phyloP scores from a whole-genome alignment of 2,797 vertebrate genomes.

The Calcarius lapponicus region DNA sequence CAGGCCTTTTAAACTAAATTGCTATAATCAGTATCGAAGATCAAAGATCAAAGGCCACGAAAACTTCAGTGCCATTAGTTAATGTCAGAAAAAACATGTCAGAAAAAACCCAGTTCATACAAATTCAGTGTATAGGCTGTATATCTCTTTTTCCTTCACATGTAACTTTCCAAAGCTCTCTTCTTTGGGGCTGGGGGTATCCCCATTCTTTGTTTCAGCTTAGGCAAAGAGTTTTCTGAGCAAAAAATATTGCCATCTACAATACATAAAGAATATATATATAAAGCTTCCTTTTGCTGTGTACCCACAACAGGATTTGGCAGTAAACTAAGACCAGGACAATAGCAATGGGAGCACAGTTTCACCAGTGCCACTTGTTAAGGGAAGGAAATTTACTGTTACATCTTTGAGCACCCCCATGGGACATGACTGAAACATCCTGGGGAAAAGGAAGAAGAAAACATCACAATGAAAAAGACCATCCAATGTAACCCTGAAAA shows the following conservation, averaged over 20 bases:
- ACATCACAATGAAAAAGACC: not conserved
- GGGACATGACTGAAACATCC: not conserved
- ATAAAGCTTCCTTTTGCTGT: not conserved
- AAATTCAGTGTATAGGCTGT: not conserved
- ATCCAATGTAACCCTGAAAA: not conserved
- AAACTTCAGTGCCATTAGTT: not conserved
- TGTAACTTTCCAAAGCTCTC: not conserved
- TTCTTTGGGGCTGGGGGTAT: not conserved
- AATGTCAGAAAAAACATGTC: not conserved
- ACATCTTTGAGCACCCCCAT: not conserved
- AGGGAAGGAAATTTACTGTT: not conserved
- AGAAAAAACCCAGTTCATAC: rapidly evolving
- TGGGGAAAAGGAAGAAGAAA: not conserved
- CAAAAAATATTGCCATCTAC: not conserved
- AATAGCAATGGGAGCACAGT: not conserved
- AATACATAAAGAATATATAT: not conserved
- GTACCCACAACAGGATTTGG: not conserved
- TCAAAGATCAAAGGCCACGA: conserved; percentile 35
- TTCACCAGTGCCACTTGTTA: not conserved
- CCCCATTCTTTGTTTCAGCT: not conserved
- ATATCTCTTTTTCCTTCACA: not conserved
- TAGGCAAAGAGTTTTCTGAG: not conserved
- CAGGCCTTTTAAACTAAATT: conserved; percentile 8
- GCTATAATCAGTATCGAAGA: conserved; percentile 13
- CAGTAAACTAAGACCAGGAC: not conserved